A percentile compares a stretch with the other conserved stretches of the same genome.
These are phyloP conservation scores for Pemphredon lugubris DNA, from an alignment of 2,888 invertebrate species.

Conservation along the genomic window DNA sequence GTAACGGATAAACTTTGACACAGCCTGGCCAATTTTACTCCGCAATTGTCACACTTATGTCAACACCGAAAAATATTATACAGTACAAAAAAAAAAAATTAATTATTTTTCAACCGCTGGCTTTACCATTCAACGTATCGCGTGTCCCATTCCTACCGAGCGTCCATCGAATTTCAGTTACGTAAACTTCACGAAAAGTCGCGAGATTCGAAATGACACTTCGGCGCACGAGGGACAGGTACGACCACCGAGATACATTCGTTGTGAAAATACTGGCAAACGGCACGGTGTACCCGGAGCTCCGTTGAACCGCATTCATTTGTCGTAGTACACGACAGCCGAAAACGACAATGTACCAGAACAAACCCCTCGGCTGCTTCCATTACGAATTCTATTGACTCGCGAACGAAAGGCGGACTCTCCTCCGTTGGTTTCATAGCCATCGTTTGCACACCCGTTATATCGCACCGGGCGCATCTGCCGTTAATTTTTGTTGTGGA, in stretches of 20 bases:
- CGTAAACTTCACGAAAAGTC: not conserved
- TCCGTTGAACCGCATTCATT: conserved; percentile 45
- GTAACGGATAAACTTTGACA: too few species aligned
- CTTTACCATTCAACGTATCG: too few species aligned
- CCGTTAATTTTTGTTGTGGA: conserved; percentile 43
- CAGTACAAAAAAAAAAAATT: too few species aligned
- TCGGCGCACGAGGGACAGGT: too few species aligned
- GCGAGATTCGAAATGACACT: not conserved
- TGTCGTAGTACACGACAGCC: conserved; percentile 17
- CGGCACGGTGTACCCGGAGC: conserved; percentile 38
- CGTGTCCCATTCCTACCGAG: too few species aligned
- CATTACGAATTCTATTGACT: conserved; percentile 50
- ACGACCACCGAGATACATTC: conserved; percentile 8
- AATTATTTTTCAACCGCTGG: too few species aligned
- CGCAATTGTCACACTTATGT: too few species aligned
- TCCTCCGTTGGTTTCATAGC: conserved; percentile 4
- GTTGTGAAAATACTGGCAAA: conserved; percentile 34
- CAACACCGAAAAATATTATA: too few species aligned
- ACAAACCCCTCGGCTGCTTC: conserved; percentile 14
- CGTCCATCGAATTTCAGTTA: not conserved
- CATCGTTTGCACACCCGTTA: conserved; percentile 26
- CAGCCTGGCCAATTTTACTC: too few species aligned
- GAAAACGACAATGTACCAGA: conserved; percentile 34
- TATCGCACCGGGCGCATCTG: conserved; percentile 37
- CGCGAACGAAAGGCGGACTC: conserved; percentile 25